Evolutionary conservation across 2,888 invertebrate species (phyloP), one percentile per base, ranked within the genome.

Genomic region (Diaphora mendica): DNA sequence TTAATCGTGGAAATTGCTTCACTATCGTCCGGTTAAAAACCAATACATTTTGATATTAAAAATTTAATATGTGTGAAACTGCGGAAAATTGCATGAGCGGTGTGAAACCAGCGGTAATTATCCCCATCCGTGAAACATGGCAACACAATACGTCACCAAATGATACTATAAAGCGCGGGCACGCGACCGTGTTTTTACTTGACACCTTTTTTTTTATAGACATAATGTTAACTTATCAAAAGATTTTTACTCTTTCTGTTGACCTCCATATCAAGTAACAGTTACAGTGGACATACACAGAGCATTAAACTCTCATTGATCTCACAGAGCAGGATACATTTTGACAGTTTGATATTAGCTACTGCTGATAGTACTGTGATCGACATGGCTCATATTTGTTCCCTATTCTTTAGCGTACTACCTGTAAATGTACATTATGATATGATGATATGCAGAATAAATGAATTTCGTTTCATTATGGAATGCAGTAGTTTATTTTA

Each of bases 21-120:
- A 48, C 48, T 44, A 68, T 55, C n/a, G 55, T 26, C 55, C 59
- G 59, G 26, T 13, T 26, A 15, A 33, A 48, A 51, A 68, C 26
- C 33, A 55, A 70, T 48, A 67, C 62, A 11, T 66, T 62, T 66
- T 48, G n/a, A 64, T 64, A 64, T 65, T 68, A 71, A n/a, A 70
- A 72, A 72, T 55, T 66, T 79, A 78, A 82, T 76, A 72, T 35
- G 74, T 70, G 65, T 77, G 74, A 77, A 77, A 80, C 76, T 72
- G 79, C 68, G 74, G 77, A 76, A 80, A 81, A 77, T 82, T 77
- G 79, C 65, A 72, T 77, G 72, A 70, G 71, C 74, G 71, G 79
- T 79, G 80, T 78, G 76, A 79, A 86, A 77, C 78, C 39, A 70
- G 23, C 65, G 55, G 62, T 70, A 80, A 81, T 77, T 73, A 77